Evolutionary conservation across 1,140 invertebrate genomes (phyloP).

Genomic region (Zaprionus vittiger): DNA sequence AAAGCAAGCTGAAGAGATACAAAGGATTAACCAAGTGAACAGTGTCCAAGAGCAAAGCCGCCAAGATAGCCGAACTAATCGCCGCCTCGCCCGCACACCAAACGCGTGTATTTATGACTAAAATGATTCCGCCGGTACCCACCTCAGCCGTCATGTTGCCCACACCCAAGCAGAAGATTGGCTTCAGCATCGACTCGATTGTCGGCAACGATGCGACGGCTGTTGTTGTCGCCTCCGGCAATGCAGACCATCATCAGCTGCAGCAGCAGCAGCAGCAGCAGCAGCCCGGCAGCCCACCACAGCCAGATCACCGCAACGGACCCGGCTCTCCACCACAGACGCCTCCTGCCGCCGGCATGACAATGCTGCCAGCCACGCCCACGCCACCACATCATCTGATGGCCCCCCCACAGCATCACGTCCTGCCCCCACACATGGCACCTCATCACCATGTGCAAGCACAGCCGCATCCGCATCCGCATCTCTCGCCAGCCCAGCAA

Average conservation of each 20-base stretch:
- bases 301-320: slow-evolving; percentile 59
- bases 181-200: slow-evolving; percentile 97
- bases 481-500: slow-evolving; percentile 75
- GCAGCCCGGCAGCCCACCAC: slow-evolving; percentile 54
- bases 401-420: slow-evolving; percentile 57
- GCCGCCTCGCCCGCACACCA: slow-evolving; percentile 60
- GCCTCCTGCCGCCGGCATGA: slow-evolving; percentile 55
- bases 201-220: slow-evolving; percentile 88
- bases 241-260: slow-evolving; percentile 55
- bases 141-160: slow-evolving; percentile 89
- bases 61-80: slow-evolving; percentile 78
- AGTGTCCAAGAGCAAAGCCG: slow-evolving; percentile 47
- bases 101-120: slow-evolving; percentile 84
- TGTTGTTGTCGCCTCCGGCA: slow-evolving; percentile 27
- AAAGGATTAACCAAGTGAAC: slow-evolving; percentile 48
- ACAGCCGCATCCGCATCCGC: slow-evolving; percentile 61
- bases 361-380: slow-evolving; percentile 54
- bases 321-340: slow-evolving; percentile 79
- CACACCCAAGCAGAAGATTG: slow-evolving; percentile 96
- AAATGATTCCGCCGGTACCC: slow-evolving; percentile 85
- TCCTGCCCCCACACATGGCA: slow-evolving; percentile 56
- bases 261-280: slow-evolving; percentile 45
- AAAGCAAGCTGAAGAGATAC: background rate
- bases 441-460: slow-evolving; percentile 42
- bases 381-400: slow-evolving; percentile 69